phyloP scores from a whole-genome alignment of 2,113 vertebrate genomes.

The Baryphthengus martii region DNA sequence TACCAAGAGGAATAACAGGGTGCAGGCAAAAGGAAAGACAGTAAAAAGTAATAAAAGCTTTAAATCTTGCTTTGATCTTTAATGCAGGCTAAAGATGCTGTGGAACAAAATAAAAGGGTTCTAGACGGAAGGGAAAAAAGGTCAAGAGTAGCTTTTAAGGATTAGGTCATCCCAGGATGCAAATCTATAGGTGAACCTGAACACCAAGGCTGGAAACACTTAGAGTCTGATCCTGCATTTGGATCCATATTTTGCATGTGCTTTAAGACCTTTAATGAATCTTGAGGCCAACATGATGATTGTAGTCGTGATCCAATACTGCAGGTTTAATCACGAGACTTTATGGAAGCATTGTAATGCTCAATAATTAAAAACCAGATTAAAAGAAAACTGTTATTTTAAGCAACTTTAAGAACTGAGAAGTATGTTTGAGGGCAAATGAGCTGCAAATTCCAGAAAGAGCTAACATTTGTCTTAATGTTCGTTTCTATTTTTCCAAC shows the following conservation, averaged over 20 bases:
- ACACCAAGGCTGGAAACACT: background rate
- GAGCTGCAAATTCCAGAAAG: background rate
- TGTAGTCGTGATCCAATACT: background rate
- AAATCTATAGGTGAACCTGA: conserved; percentile 1
- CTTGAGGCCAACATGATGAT: background rate
- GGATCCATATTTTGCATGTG: background rate
- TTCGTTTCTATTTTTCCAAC: background rate
- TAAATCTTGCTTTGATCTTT: conserved; percentile 61
- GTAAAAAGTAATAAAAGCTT: conserved; percentile 55
- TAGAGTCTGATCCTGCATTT: background rate
- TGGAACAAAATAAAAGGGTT: conserved; percentile 54
- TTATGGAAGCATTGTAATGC: background rate
- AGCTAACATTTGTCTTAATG: background rate
- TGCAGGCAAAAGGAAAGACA: conserved; percentile 38
- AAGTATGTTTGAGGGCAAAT: background rate
- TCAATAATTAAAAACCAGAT: background rate
- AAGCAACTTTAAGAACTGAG: background rate
- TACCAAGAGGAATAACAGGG: background rate
- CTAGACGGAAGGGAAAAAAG: background rate
- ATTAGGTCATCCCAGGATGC: background rate
- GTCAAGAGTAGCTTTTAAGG: conserved; percentile 9
- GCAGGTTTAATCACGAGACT: background rate
- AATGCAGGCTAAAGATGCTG: background rate
- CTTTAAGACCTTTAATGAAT: background rate
- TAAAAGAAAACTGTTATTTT: background rate